phyloP scores from a whole-genome alignment of 2,797 vertebrate species.

The Hybognathus amarus region DNA sequence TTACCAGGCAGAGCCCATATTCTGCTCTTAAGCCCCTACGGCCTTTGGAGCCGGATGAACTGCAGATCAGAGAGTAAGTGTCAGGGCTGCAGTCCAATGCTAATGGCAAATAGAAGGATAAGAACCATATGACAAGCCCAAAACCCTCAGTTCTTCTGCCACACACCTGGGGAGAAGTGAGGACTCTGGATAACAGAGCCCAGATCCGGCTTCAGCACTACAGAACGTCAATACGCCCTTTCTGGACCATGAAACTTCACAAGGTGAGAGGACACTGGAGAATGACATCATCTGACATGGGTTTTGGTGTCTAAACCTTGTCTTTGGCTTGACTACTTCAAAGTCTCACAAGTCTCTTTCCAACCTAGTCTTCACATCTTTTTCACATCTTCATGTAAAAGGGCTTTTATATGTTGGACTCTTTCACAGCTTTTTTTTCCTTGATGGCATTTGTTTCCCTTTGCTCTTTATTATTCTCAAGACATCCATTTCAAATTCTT shows the following conservation, averaged over 20 bases:
- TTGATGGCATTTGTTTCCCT: constrained; percentile 45
- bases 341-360: constrained; percentile 48
- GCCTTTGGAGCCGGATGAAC: constrained; percentile 56
- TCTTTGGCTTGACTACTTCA: constrained; percentile 58
- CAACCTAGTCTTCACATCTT: constrained; percentile 73
- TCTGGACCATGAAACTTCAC: constrained; percentile 60
- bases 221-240: constrained; percentile 20
- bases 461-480: constrained; percentile 46
- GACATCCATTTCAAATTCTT: constrained; percentile 39
- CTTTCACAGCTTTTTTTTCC: constrained; percentile 32
- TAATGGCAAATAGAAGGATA: constrained; percentile 58
- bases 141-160: constrained; percentile 53
- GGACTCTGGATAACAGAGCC: constrained; percentile 47
- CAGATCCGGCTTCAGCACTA: constrained; percentile 18
- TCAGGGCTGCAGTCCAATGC: constrained; percentile 59
- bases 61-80: constrained; percentile 59
- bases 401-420: constrained; percentile 45
- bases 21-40: constrained; percentile 48
- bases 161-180: constrained; percentile 57
- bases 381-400: constrained; percentile 51
- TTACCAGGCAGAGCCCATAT: constrained; percentile 33
- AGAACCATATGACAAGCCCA: constrained; percentile 59
- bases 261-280: constrained; percentile 63
- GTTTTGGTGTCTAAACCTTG: constrained; percentile 57
- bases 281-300: constrained; percentile 61